Evolutionary conservation across 2,797 vertebrate species (phyloP).

Genomic region (Cheirogaleus major): DNA sequence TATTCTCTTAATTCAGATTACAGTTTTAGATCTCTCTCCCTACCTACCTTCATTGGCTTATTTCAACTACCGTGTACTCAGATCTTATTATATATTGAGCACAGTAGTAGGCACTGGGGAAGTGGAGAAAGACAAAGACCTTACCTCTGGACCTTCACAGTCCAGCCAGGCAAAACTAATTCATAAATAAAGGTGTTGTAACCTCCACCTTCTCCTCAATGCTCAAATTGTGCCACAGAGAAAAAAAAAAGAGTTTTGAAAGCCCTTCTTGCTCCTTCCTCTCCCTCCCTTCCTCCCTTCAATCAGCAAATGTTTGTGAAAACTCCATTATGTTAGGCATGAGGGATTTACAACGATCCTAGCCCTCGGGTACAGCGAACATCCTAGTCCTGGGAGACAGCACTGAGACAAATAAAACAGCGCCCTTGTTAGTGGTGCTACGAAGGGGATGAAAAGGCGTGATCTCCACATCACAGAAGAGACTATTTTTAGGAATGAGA

Average conservation of each 20-base stretch:
- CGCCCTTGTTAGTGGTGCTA: background rate
- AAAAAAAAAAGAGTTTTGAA: background rate
- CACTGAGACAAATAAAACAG: background rate
- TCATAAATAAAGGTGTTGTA: background rate
- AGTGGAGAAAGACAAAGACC: background rate
- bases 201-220: background rate
- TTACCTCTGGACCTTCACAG: background rate
- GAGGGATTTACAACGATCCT: background rate
- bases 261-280: background rate
- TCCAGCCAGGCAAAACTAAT: background rate
- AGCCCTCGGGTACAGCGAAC: background rate
- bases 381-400: background rate
- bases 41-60: background rate
- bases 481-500: background rate
- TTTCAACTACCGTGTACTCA: background rate
- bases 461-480: background rate
- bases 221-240: background rate
- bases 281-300: background rate
- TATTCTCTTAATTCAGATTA: background rate
- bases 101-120: background rate
- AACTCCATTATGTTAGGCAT: background rate
- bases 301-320: conserved; percentile 12
- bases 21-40: background rate
- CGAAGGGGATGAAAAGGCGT: background rate
- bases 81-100: background rate